phyloP scores from a whole-genome alignment of 1,140 invertebrate genomes.

The Achroia grisella region DNA sequence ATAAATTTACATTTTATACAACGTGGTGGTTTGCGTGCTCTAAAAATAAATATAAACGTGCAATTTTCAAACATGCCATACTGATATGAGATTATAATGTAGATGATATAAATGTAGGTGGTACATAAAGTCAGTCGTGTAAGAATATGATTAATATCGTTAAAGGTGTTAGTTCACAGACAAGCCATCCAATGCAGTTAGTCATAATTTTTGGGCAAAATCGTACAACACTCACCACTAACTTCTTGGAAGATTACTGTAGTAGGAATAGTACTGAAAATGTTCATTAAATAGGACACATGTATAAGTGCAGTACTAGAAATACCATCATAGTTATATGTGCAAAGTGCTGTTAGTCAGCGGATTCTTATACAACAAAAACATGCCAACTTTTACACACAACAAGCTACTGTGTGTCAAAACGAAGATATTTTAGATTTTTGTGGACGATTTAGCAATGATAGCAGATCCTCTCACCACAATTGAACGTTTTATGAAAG shows the following conservation, averaged over 20 bases:
- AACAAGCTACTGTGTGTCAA: constrained; percentile 49
- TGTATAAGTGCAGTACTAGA: constrained; percentile 55
- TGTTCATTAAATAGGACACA: constrained; percentile 51
- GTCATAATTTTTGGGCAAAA: constrained; percentile 52
- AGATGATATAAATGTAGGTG: not conserved
- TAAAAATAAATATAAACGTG: not conserved
- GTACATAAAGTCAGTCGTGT: not conserved
- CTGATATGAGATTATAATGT: not conserved
- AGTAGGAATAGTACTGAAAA: constrained; percentile 64
- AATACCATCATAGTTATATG: constrained; percentile 39
- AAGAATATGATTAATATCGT: constrained; percentile 7
- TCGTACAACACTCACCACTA: constrained; percentile 70
- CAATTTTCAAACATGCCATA: not conserved
- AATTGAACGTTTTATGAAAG: constrained; percentile 9
- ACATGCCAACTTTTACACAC: constrained; percentile 60
- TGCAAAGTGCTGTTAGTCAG: constrained; percentile 69
- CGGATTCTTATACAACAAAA: constrained; percentile 32
- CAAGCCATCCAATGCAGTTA: constrained; percentile 45
- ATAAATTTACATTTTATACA: no score
- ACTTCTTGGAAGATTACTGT: constrained; percentile 61
- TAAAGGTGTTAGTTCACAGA: constrained; percentile 36
- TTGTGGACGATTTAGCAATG: constrained; percentile 15
- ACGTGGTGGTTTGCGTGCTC: constrained; percentile 1
- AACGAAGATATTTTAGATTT: constrained; percentile 58
- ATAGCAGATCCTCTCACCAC: constrained; percentile 15